These are phyloP conservation scores for Argentina silus DNA, from an alignment of 2,797 vertebrate genomes.

Conservation along the genomic window DNA sequence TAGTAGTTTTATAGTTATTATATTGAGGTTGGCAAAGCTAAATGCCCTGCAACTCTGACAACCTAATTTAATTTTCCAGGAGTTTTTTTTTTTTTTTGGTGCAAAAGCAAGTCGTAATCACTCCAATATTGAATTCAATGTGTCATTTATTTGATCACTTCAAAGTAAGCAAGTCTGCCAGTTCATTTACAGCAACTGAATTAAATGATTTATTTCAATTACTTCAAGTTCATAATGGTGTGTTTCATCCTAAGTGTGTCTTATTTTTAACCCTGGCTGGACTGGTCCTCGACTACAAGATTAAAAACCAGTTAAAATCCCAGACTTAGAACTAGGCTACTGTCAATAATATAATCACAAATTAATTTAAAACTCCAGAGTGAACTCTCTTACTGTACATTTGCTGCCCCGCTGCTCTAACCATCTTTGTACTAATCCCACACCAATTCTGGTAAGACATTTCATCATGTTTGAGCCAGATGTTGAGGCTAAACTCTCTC, in stretches of 20 bases:
- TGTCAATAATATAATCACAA: background rate
- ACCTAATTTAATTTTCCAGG: constrained; percentile 72
- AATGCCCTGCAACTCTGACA: constrained; percentile 62
- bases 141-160: constrained; percentile 67
- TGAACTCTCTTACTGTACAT: background rate
- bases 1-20: constrained; percentile 79
- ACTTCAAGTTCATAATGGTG: constrained; percentile 32
- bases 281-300: background rate
- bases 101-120: constrained; percentile 61
- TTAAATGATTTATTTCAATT: constrained; percentile 39
- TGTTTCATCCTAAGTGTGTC: constrained; percentile 15
- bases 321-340: background rate
- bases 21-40: constrained; percentile 71
- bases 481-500: constrained; percentile 49
- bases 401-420: background rate
- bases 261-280: background rate
- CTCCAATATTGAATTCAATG: constrained; percentile 57
- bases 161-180: constrained; percentile 54
- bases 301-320: background rate
- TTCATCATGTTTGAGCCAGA: constrained; percentile 63
- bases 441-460: constrained; percentile 37
- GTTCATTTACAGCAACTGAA: constrained; percentile 44
- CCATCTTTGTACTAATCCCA: constrained; percentile 19
- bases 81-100: constrained; percentile 45
- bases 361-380: background rate